Evolutionary conservation across 2,888 invertebrate genomes (phyloP).

Genomic region (Chalcosyrphus nemorum): DNA sequence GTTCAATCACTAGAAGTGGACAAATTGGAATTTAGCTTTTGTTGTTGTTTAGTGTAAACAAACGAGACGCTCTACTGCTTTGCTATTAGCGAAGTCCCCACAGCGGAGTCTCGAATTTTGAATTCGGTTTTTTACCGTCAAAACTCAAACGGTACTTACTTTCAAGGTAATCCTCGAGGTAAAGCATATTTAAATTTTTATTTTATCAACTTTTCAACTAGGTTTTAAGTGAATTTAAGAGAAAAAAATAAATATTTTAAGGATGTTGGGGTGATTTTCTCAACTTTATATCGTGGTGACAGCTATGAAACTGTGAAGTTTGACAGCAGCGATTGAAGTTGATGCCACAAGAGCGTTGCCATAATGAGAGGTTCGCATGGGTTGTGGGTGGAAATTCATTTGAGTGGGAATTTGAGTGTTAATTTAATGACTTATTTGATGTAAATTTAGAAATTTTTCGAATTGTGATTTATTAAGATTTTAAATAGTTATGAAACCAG

Average conservation of each 20-base stretch:
- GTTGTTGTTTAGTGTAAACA: constrained; percentile 58
- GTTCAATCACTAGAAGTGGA: constrained; percentile 94
- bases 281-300: constrained; percentile 58
- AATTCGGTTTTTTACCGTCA: background rate
- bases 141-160: constrained; percentile 86
- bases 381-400: background rate
- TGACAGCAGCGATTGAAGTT: constrained; percentile 41
- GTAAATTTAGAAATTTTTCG: too few relatives aligned
- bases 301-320: constrained; percentile 55
- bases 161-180: constrained; percentile 98
- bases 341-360: constrained; percentile 29
- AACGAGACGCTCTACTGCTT: constrained; percentile 39
- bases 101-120: constrained; percentile 55
- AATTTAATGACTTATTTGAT: background rate
- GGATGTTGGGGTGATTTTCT: constrained; percentile 34
- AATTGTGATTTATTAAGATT: too few relatives aligned
- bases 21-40: background rate
- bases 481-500: too few relatives aligned
- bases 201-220: constrained; percentile 13
- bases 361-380: constrained; percentile 19
- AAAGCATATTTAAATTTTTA: constrained; percentile 87
- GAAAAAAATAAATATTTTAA: constrained; percentile 53
- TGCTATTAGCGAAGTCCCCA: constrained; percentile 57
- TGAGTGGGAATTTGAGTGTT: background rate
- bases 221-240: constrained; percentile 56